phyloP scores from a whole-genome alignment of 1,140 invertebrate genomes.

The Heliconius hewitsoni region DNA sequence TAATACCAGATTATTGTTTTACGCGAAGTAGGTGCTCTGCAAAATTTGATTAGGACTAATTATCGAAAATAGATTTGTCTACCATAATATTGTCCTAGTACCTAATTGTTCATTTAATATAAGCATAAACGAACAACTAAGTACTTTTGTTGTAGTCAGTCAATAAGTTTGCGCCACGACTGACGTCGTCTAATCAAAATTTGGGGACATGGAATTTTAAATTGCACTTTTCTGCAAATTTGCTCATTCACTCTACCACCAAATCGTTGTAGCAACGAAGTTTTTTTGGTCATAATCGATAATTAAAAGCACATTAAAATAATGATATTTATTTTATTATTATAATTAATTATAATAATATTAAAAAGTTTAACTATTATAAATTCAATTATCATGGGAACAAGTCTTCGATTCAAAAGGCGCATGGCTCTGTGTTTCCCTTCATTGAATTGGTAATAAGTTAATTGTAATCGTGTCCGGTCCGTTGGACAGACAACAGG shows the following conservation, averaged over 20 bases:
- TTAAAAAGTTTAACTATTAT: background rate
- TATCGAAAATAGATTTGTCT: no score
- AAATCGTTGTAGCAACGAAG: no score
- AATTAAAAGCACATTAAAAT: background rate
- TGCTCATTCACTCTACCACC: no score
- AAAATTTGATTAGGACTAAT: no score
- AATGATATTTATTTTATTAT: no score
- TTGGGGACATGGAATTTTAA: background rate
- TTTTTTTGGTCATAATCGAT: background rate
- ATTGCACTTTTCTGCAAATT: background rate
- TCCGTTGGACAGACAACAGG: slow-evolving; percentile 31
- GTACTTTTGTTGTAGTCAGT: background rate
- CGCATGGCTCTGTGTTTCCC: slow-evolving; percentile 52
- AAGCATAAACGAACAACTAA: background rate
- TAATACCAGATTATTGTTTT: no score
- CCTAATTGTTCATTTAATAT: background rate
- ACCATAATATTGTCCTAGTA: no score
- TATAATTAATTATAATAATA: background rate
- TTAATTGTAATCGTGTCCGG: slow-evolving; percentile 56
- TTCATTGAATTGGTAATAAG: slow-evolving; percentile 71
- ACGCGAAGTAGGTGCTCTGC: no score
- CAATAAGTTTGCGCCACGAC: no score
- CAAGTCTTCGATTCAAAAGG: slow-evolving; percentile 38
- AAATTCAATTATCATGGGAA: slow-evolving; percentile 21
- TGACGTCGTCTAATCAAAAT: background rate